Conservation (phyloP, 2,113 vertebrate species). For the Scophthalmus maximus region DNA sequence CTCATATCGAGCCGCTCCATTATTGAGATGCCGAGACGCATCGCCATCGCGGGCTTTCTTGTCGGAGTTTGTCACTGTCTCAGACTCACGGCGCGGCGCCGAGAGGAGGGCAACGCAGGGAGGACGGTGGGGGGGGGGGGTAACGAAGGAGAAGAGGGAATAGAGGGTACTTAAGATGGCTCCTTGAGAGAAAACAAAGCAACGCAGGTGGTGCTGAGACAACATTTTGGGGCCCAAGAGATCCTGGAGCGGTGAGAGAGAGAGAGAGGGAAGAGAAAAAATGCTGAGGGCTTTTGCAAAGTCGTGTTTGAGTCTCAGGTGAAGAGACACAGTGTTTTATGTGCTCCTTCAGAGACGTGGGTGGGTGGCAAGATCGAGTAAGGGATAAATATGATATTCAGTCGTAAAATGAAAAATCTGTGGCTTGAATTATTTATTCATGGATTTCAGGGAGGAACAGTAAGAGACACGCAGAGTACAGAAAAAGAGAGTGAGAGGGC, state of each 20-base stretch:
- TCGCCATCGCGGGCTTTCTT: constrained; percentile 85
- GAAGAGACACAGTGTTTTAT: constrained; percentile 65
- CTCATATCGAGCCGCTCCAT: constrained; percentile 83
- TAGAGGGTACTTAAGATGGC: constrained; percentile 2
- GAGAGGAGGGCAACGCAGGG: constrained; percentile 73
- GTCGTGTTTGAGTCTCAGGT: constrained; percentile 56
- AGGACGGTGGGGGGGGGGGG: constrained; percentile 28
- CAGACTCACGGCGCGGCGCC: constrained; percentile 80
- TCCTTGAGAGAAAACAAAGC: constrained; percentile 61
- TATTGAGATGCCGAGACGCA: constrained; percentile 83
- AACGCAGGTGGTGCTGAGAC: constrained; percentile 74
- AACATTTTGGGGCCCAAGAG: constrained; percentile 81
- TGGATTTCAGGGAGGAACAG: constrained; percentile 56
- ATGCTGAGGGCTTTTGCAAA: constrained; percentile 35
- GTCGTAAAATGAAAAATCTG: constrained; percentile 67
- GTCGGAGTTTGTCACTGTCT: constrained; percentile 85
- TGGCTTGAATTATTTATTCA: constrained; percentile 76
- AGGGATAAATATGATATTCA: constrained; percentile 67
- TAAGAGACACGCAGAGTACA: constrained; percentile 17
- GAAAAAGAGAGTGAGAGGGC: constrained; percentile 14
- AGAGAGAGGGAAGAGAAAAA: constrained; percentile 49
- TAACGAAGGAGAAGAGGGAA: constrained; percentile 51
- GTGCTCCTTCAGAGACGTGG: constrained; percentile 41
- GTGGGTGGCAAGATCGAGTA: constrained; percentile 19
- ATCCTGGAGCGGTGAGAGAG: constrained; percentile 68